phyloP scores from a whole-genome alignment of 2,888 invertebrate genomes.

The Bugula neritina region DNA sequence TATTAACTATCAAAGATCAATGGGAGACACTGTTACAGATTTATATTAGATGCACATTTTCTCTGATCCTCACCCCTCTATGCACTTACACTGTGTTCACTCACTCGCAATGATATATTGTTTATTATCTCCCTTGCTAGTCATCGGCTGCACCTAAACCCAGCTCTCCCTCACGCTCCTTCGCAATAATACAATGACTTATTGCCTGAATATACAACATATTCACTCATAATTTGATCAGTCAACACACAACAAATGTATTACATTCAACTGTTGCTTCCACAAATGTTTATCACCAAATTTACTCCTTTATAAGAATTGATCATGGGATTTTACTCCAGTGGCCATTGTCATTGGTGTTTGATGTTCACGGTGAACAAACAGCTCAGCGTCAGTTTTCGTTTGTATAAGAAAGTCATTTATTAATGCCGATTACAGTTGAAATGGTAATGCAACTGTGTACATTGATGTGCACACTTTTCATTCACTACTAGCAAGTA shows the following conservation, averaged over 20 bases:
- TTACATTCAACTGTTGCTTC: constrained; percentile 6
- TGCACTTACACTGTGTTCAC: not conserved
- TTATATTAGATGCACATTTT: not conserved
- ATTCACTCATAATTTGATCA: not conserved
- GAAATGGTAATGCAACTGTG: too few species aligned
- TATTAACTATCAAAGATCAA: too few species aligned
- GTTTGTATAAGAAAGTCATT: not conserved
- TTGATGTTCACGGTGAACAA: constrained; percentile 14
- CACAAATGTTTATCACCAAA: constrained; percentile 11
- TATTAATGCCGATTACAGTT: not conserved
- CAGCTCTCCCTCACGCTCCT: not conserved
- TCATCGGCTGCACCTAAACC: not conserved
- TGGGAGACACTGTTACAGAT: not conserved
- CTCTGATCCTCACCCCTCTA: too few species aligned
- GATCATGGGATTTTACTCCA: not conserved
- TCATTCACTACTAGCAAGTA: too few species aligned
- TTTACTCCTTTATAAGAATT: not conserved
- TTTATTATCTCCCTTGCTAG: not conserved
- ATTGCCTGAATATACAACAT: not conserved
- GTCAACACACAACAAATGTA: not conserved
- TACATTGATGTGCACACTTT: too few species aligned
- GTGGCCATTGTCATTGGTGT: not conserved
- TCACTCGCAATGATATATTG: not conserved
- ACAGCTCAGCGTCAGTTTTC: not conserved
- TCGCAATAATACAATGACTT: constrained; percentile 12